A percentile compares a stretch with the other conserved stretches of the same genome.
phyloP scores from a whole-genome alignment of 2,113 vertebrate genomes.

The Rhinogobius similis region DNA sequence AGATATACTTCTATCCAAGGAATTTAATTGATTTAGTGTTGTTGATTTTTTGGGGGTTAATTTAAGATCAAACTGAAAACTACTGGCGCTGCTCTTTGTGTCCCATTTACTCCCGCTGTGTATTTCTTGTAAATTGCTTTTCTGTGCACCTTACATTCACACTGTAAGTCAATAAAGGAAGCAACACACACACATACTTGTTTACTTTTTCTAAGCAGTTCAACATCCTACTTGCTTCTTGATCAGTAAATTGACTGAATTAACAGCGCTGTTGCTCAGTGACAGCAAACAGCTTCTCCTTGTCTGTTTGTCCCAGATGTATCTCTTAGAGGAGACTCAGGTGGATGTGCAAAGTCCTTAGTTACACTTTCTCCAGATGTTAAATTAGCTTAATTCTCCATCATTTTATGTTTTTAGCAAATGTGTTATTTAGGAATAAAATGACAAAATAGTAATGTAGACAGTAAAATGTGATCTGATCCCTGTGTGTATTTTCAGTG shows the following conservation, averaged over 20 bases:
- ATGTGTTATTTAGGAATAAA: too few relatives aligned
- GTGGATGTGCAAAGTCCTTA: neutral
- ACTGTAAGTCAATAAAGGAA: neutral
- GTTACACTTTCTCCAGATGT: too few relatives aligned
- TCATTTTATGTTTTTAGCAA: too few relatives aligned
- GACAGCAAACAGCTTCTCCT: neutral
- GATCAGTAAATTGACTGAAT: neutral
- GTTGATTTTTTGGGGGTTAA: neutral
- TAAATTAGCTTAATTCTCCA: too few relatives aligned
- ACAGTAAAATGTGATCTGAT: neutral
- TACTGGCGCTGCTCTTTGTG: too few relatives aligned
- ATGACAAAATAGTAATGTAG: too few relatives aligned
- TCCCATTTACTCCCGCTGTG: neutral
- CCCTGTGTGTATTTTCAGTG: conserved; percentile 69
- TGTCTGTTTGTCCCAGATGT: neutral
- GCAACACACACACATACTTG: neutral
- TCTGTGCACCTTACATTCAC: neutral
- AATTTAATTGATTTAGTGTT: neutral
- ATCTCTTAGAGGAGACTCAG: neutral
- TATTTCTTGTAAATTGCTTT: neutral
- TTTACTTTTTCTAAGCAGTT: neutral
- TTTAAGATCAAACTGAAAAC: too few relatives aligned
- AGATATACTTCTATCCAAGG: too few relatives aligned
- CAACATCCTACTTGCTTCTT: neutral
- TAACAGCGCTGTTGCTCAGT: neutral